Conservation (phyloP, 2,797 vertebrate species). For the Pitangus sulphuratus region DNA sequence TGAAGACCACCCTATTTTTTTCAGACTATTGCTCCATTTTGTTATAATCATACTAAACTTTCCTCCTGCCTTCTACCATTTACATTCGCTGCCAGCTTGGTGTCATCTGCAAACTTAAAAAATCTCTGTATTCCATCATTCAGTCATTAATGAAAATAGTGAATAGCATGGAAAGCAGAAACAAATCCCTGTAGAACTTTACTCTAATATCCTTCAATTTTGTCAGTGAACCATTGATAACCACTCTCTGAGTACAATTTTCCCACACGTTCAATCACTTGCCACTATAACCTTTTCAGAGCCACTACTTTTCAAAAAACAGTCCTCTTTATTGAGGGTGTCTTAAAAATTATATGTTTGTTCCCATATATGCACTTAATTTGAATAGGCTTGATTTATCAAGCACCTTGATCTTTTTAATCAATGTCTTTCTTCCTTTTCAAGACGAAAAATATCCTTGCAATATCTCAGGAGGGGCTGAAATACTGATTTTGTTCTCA, state of each 20-base stretch:
- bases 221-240: neutral
- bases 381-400: neutral
- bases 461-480: neutral
- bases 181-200: neutral
- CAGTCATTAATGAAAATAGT: neutral
- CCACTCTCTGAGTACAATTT: neutral
- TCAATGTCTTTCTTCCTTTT: neutral
- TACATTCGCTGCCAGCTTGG: neutral
- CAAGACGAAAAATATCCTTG: neutral
- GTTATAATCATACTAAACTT: neutral
- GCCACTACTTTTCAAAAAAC: neutral
- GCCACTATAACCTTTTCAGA: neutral
- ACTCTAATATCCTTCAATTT: neutral
- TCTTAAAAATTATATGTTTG: neutral
- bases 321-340: neutral
- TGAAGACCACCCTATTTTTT: neutral
- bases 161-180: neutral
- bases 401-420: neutral
- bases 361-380: neutral
- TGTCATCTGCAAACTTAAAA: neutral
- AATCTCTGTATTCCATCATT: neutral
- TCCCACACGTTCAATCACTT: neutral
- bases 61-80: neutral
- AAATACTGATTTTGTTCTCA: neutral
- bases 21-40: neutral